Evolutionary conservation across 2,888 invertebrate genomes (phyloP), one percentile per base, ranked within the genome.

Genomic region (Ectropis crepuscularia): DNA sequence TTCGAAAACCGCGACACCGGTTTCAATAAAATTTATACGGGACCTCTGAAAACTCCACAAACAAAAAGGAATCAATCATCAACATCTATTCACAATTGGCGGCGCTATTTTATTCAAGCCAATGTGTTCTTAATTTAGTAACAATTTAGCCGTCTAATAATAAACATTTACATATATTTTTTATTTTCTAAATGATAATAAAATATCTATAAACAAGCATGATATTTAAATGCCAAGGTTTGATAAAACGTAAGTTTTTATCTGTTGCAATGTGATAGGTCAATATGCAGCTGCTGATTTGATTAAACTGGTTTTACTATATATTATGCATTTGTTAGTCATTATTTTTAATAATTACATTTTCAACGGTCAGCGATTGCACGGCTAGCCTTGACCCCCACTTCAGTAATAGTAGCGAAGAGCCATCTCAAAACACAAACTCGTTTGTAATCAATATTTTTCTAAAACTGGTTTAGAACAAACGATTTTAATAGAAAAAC

Each of bases 191-290:
- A 28, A 28, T 28, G 4, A 37, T 11, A 28, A 49, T 36, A 36
- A 12, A 11, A 42, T 37, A 16, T 6, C 10, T 2, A n/a, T 43
- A 5, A 42, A 57, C 16, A 51, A 37, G 6, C 16, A 55, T 38
- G 48, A 36, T 53, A 16, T 53, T 51, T 45, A 49, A 65, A 65
- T 57, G 61, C 53, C 65, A 65, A 65, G 65, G 61, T 38, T 57
- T 45, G 7, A 8, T 16, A 53, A 47, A 50, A 11, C 11, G 12
- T 49, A 50, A 55, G 38, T 41, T 53, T 57, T 16, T 50, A 28
- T 10, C 38, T 53, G 55, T 55, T 63, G 61, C 61, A 57, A 57
- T 16, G 28, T 16, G 41, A 53, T 57, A 65, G 63, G 63, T 68
- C 63, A 61, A 42, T 7, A 49, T 58, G 58, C 58, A 63, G 47